Evolutionary conservation across 2,888 invertebrate species (phyloP).

Genomic region (Dryomyza anilis): DNA sequence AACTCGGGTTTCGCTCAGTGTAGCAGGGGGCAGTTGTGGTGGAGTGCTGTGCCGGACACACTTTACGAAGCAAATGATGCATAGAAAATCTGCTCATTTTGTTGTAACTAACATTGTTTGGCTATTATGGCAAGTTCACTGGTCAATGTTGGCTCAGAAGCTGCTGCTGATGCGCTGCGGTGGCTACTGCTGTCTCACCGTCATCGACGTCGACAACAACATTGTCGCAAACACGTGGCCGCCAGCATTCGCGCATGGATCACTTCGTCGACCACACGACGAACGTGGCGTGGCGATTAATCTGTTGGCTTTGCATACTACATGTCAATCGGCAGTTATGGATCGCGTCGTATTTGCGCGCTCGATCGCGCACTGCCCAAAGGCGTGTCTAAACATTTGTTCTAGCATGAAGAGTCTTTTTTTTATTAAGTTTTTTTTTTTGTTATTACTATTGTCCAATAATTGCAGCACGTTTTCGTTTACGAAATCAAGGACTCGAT

Average conservation of each 20-base stretch:
- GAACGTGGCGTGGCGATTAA: slow-evolving; percentile 13
- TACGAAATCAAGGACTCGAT: slow-evolving; percentile 17
- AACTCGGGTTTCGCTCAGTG: too few relatives aligned
- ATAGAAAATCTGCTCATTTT: too few relatives aligned
- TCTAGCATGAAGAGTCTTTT: background rate
- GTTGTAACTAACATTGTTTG: too few relatives aligned
- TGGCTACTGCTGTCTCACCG: too few relatives aligned
- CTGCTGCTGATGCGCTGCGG: background rate
- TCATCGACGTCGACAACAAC: background rate
- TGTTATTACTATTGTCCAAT: background rate
- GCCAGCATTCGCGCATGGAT: background rate
- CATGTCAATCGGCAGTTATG: slow-evolving; percentile 7
- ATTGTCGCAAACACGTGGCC: slow-evolving; percentile 16
- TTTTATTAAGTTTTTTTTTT: background rate
- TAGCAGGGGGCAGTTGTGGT: too few relatives aligned
- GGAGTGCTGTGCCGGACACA: too few relatives aligned
- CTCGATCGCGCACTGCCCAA: background rate
- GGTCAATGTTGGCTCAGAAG: background rate
- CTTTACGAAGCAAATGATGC: too few relatives aligned
- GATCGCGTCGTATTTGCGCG: background rate
- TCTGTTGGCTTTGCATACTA: slow-evolving; percentile 11
- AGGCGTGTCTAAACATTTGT: slow-evolving; percentile 9
- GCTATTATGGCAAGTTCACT: too few relatives aligned
- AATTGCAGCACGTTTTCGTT: slow-evolving; percentile 13
- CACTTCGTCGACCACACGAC: background rate